phyloP scores from a whole-genome alignment of 1,140 invertebrate species.

The Caenorhabditis inopinata region DNA sequence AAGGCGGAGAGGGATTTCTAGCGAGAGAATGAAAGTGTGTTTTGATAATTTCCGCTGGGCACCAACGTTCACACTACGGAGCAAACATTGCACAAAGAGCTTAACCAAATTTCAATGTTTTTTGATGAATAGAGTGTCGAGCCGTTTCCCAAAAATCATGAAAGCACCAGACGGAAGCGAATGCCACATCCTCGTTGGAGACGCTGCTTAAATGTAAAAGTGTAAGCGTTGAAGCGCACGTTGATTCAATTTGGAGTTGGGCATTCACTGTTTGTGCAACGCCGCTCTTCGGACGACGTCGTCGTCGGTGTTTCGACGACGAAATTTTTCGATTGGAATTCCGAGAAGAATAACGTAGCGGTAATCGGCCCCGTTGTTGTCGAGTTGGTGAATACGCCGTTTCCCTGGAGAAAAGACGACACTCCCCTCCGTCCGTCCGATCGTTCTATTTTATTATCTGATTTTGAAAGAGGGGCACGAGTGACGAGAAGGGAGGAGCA shows the following conservation, averaged over 20 bases:
- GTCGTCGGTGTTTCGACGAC: background rate
- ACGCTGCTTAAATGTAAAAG: background rate
- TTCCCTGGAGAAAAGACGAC: background rate
- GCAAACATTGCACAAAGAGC: no score
- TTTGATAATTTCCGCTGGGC: no score
- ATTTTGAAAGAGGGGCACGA: background rate
- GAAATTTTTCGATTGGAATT: background rate
- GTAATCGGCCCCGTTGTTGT: no score
- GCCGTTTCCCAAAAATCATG: no score
- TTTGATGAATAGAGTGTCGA: no score
- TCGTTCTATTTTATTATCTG: background rate
- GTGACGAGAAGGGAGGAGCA: background rate
- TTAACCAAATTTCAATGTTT: no score
- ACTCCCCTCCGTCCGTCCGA: background rate
- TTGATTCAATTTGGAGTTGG: slow-evolving; percentile 9
- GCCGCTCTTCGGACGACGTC: background rate
- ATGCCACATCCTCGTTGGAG: background rate
- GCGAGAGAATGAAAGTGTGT: no score
- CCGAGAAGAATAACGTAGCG: background rate
- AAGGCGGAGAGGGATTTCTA: no score
- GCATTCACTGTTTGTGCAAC: no score
- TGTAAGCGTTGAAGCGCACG: slow-evolving; percentile 25
- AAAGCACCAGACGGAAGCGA: background rate
- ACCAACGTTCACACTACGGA: no score
- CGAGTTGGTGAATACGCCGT: no score